Conservation (phyloP, 1,140 invertebrate species). For the Atta cephalotes region DNA sequence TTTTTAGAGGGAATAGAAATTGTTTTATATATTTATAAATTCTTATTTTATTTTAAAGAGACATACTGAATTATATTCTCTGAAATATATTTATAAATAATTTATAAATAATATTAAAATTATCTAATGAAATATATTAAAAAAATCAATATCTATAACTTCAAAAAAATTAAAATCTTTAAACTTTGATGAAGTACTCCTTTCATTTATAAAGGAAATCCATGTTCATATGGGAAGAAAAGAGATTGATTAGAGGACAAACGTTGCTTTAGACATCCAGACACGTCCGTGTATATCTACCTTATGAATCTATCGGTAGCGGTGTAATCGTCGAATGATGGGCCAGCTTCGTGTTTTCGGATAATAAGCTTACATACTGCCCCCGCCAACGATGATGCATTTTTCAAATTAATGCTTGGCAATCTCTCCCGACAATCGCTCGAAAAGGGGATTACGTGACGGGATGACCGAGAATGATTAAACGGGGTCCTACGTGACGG, state of each 20-base stretch:
- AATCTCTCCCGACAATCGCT: conserved; percentile 75
- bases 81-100: not conserved
- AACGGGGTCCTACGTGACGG: conserved; percentile 74
- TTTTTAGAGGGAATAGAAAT: not conserved
- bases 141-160: not conserved
- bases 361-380: conserved; percentile 64
- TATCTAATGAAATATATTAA: not conserved
- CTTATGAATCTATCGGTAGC: conserved; percentile 53
- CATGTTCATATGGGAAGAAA: too few species aligned
- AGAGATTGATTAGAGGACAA: conserved; percentile 35
- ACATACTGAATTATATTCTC: not conserved
- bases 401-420: conserved; percentile 76
- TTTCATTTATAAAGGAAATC: not conserved
- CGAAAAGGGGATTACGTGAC: conserved; percentile 77
- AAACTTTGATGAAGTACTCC: not conserved
- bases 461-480: conserved; percentile 77
- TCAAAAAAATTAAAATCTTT: not conserved
- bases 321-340: conserved; percentile 53
- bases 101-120: not conserved
- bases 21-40: not conserved
- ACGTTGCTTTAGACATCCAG: not conserved
- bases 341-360: conserved; percentile 55
- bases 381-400: conserved; percentile 66
- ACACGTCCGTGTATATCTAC: conserved; percentile 14
- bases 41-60: not conserved